Percentiles rank a stretch among this genome's conserved stretches.
phyloP scores from a whole-genome alignment of 2,888 invertebrate species.

The Danaus chrysippus region DNA sequence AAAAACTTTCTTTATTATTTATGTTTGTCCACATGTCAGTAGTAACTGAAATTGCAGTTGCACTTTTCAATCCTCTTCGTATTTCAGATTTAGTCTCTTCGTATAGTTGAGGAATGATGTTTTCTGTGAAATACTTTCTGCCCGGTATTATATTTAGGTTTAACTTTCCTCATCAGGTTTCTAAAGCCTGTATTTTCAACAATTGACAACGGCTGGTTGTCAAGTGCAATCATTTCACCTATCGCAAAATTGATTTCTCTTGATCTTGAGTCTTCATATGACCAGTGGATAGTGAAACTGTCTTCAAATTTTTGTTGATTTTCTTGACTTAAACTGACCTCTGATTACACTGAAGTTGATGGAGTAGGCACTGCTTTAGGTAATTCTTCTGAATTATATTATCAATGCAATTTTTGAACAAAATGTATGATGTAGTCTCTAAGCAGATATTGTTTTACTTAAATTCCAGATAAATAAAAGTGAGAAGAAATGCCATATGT shows the following conservation, averaged over 20 bases:
- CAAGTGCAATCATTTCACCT: slow-evolving; percentile 4
- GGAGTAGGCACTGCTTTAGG: slow-evolving; percentile 7
- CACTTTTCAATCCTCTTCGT: slow-evolving; percentile 2
- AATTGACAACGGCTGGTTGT: slow-evolving; percentile 6
- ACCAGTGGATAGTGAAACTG: slow-evolving; percentile 4
- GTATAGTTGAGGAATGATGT: slow-evolving; percentile 7
- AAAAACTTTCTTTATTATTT: too few species aligned
- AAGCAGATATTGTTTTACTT: slow-evolving; percentile 13
- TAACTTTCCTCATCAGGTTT: slow-evolving; percentile 5
- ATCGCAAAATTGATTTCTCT: slow-evolving; percentile 2
- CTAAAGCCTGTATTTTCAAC: slow-evolving; percentile 8
- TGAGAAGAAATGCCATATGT: slow-evolving; percentile 92
- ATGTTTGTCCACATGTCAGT: slow-evolving; percentile 8
- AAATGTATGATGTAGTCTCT: background rate
- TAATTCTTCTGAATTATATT: too few species aligned
- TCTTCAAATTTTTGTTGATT: slow-evolving; percentile 2
- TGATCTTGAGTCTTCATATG: background rate
- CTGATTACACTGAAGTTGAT: slow-evolving; percentile 7
- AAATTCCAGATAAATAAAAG: slow-evolving; percentile 82
- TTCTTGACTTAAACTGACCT: too few species aligned
- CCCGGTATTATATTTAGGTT: slow-evolving; percentile 6
- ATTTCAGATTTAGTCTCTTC: background rate
- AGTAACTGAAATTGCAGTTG: slow-evolving; percentile 8
- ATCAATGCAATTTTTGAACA: too few species aligned
- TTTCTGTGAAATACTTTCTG: slow-evolving; percentile 2